A percentile compares a stretch with the other conserved stretches of the same genome.
Conservation (phyloP, 2,113 vertebrate species). For the Microcebus lehilahytsara region DNA sequence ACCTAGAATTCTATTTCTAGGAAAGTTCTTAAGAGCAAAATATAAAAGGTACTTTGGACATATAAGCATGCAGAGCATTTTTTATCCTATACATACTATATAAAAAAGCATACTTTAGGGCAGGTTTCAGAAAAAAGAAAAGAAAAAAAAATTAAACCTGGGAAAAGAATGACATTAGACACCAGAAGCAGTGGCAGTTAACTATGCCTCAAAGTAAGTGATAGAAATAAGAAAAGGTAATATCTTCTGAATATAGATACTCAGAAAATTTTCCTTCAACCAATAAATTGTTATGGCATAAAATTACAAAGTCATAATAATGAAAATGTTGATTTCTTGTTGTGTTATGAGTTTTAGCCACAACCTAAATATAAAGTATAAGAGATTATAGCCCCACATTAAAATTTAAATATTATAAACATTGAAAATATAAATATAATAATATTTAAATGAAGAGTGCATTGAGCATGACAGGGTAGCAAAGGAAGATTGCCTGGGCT, state of each 20-base stretch:
- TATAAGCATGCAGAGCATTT: background rate
- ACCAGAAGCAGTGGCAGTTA: background rate
- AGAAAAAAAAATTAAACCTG: background rate
- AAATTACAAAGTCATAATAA: conserved; percentile 3
- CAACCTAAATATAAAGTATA: background rate
- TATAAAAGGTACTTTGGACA: background rate
- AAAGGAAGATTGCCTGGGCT: background rate
- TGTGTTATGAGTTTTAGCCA: conserved; percentile 11
- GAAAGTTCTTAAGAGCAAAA: background rate
- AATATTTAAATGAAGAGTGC: background rate
- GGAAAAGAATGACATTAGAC: background rate
- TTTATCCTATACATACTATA: background rate
- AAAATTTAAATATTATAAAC: background rate
- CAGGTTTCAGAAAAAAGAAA: background rate
- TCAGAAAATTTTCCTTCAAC: background rate
- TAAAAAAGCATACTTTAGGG: background rate
- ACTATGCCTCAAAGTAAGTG: background rate
- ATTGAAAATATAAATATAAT: background rate
- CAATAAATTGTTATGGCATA: background rate
- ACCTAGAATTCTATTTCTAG: background rate
- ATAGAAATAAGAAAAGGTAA: conserved; percentile 22
- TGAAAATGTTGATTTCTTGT: background rate
- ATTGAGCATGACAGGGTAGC: background rate
- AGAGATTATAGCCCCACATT: background rate
- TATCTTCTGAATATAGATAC: background rate